Conservation (phyloP, 64 coral and sea anemone species). For the Hydrozoanthus tunicans region DNA sequence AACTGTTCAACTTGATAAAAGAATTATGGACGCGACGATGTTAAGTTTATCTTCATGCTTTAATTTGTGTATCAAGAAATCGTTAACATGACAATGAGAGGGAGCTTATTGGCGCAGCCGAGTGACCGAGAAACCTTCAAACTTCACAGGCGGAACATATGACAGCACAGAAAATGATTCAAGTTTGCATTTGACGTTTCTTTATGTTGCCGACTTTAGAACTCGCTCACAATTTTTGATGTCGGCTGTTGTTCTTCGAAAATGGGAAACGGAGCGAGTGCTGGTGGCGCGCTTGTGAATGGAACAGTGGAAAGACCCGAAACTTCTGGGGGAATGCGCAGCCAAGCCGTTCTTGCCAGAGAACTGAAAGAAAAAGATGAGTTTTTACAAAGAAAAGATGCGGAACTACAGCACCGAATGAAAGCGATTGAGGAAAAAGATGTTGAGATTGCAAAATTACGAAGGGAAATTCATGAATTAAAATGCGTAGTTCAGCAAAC, state of each 20-base stretch:
- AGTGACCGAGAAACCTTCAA: constrained; percentile 44
- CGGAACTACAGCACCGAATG: constrained; percentile 76
- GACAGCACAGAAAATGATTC: background rate
- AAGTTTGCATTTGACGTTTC: background rate
- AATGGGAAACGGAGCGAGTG: constrained; percentile 52
- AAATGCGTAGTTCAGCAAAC: constrained; percentile 97
- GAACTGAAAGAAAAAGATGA: constrained; percentile 92
- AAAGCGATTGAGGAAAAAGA: constrained; percentile 88
- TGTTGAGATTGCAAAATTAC: constrained; percentile 75
- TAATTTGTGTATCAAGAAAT: background rate
- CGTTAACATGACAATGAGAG: constrained; percentile 26
- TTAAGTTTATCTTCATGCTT: background rate
- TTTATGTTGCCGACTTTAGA: constrained; percentile 22
- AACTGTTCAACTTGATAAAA: no score
- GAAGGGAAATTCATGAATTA: constrained; percentile 94
- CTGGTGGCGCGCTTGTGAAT: constrained; percentile 6
- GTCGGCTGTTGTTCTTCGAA: constrained; percentile 15
- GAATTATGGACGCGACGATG: background rate
- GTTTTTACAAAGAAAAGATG: constrained; percentile 88
- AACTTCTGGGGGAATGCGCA: background rate
- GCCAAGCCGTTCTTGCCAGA: constrained; percentile 37
- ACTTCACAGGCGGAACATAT: constrained; percentile 31
- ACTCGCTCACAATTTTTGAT: constrained; percentile 3
- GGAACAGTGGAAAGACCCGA: constrained; percentile 49
- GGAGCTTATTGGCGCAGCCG: constrained; percentile 19